phyloP scores from a whole-genome alignment of 2,888 invertebrate genomes.

The Drosophila planitibia region DNA sequence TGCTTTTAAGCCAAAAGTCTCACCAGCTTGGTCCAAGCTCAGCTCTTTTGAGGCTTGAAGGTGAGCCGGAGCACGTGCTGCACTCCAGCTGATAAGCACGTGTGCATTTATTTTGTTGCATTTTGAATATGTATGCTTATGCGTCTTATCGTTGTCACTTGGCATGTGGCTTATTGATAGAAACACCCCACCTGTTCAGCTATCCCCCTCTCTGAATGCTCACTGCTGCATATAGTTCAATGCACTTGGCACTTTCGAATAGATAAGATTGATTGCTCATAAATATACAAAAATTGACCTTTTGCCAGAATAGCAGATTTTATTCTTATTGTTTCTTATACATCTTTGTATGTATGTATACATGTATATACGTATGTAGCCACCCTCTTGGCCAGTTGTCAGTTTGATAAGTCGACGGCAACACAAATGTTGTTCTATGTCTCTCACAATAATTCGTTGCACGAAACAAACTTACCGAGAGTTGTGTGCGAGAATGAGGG shows the following conservation, averaged over 20 bases:
- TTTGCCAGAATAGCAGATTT: not conserved
- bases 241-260: constrained; percentile 14
- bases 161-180: constrained; percentile 31
- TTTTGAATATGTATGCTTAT: not conserved
- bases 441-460: constrained; percentile 24
- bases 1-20: constrained; percentile 55
- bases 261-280: not conserved
- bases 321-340: not conserved
- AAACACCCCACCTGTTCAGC: not conserved
- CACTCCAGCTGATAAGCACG: constrained; percentile 49
- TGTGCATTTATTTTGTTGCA: constrained; percentile 32
- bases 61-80: constrained; percentile 42
- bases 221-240: constrained; percentile 18
- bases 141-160: constrained; percentile 17
- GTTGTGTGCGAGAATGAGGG: not conserved
- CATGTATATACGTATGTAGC: not conserved
- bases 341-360: not conserved
- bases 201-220: not conserved
- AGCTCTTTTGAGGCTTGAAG: constrained; percentile 1
- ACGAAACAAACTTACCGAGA: constrained; percentile 8
- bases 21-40: constrained; percentile 1
- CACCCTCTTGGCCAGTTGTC: constrained; percentile 31
- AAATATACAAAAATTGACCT: not conserved
- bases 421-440: constrained; percentile 20
- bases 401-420: constrained; percentile 37